Conservation (phyloP, 2,797 vertebrate genomes). For the Oryzias sinensis region DNA sequence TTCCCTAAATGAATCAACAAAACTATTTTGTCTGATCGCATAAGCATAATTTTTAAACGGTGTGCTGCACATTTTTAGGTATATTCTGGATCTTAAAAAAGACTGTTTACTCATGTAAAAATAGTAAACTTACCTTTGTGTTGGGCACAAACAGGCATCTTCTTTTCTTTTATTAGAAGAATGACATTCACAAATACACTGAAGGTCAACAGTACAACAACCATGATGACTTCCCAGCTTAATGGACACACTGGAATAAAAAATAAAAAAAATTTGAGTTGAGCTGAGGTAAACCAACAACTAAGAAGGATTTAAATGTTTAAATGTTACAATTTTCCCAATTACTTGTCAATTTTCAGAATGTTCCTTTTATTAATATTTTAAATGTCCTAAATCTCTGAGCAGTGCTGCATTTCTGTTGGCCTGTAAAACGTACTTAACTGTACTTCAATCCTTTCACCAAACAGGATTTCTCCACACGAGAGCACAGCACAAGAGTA, state of each 20-base stretch:
- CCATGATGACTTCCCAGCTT: neutral
- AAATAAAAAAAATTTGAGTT: neutral
- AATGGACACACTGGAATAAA: constrained; percentile 13
- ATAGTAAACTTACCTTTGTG: constrained; percentile 21
- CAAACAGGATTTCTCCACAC: constrained; percentile 62
- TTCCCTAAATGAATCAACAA: too few relatives aligned
- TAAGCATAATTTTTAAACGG: too few relatives aligned
- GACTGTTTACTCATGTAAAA: too few relatives aligned
- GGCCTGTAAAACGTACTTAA: constrained; percentile 26
- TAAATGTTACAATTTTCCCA: too few relatives aligned
- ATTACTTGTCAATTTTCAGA: neutral
- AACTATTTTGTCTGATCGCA: too few relatives aligned
- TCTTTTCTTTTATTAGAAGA: constrained; percentile 15
- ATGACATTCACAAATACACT: constrained; percentile 10
- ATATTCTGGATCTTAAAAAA: too few relatives aligned
- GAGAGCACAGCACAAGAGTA: constrained; percentile 35
- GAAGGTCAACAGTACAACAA: constrained; percentile 16
- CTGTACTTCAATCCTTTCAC: constrained; percentile 39
- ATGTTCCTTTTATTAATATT: neutral
- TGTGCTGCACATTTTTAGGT: too few relatives aligned
- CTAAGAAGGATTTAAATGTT: too few relatives aligned
- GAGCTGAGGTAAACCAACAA: too few relatives aligned
- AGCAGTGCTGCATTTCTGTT: too few relatives aligned
- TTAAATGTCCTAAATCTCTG: too few relatives aligned
- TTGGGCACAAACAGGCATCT: constrained; percentile 7